These are phyloP conservation scores for Eupristina koningsbergeri DNA, from an alignment of 1,140 invertebrate genomes.

Conservation along the genomic window DNA sequence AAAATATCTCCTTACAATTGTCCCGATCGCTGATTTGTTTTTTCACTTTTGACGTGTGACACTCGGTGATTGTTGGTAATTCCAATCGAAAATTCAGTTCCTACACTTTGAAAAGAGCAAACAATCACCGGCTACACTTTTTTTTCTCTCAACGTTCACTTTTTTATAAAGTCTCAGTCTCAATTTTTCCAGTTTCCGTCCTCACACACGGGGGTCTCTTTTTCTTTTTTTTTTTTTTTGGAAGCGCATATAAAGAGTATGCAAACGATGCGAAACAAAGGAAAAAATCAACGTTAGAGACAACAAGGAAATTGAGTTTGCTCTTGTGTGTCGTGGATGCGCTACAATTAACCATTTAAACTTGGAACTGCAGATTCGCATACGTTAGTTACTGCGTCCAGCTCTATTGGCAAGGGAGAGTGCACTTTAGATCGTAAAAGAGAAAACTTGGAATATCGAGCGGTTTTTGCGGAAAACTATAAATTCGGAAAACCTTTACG, in stretches of 20 bases:
- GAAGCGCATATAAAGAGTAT: not conserved
- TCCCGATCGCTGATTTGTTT: too few species aligned
- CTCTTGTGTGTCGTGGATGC: not conserved
- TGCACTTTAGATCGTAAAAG: constrained; percentile 5
- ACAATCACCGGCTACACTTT: not conserved
- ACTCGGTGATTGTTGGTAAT: not conserved
- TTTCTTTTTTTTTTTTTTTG: too few species aligned
- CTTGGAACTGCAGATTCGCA: constrained; percentile 1
- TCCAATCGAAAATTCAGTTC: not conserved
- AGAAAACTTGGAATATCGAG: constrained; percentile 33
- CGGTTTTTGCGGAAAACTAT: not conserved
- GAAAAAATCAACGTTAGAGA: not conserved
- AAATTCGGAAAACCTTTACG: not conserved
- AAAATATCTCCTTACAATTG: too few species aligned
- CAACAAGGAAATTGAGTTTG: constrained; percentile 28
- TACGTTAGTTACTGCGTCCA: not conserved
- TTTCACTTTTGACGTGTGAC: not conserved
- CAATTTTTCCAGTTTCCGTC: constrained; percentile 17
- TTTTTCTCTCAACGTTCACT: too few species aligned
- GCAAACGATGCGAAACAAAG: not conserved
- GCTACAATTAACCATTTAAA: constrained; percentile 36
- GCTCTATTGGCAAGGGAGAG: not conserved
- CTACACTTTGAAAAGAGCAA: not conserved
- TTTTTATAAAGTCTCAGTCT: not conserved
- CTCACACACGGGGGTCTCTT: not conserved